Evolutionary conservation across 2,888 invertebrate species (phyloP), one percentile per base, ranked within the genome.

Genomic region (Dynastes tityus): DNA sequence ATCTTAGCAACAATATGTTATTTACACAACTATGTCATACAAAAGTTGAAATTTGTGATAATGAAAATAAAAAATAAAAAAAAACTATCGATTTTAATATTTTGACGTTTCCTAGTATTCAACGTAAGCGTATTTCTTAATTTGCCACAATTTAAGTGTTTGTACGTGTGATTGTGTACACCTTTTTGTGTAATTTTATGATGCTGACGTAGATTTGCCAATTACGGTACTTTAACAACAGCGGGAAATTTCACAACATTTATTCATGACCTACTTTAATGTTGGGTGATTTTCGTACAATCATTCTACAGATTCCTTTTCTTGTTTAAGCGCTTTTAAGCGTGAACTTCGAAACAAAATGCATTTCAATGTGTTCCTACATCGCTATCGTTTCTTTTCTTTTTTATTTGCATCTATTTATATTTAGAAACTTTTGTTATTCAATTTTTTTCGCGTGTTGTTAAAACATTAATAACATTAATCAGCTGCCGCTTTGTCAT

Each of bases 211-310:
- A 58, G 51, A 27, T 61, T 73, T 40, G 37, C 16, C 61, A 45
- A 58, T 73, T 74, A 58, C 55, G 16, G 16, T 58, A 16, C 22
- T 74, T 45, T 74, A 45, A 49, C 61, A 74, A 63, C 49, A 68
- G 51, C 58, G 58, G 73, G 63, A 61, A 61, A 74, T 74, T 74
- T 74, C 73, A 22, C 73, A 73, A 73, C 40, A 45, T 40, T 58
- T 74, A 74, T 74, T 74, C 73, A 63, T 74, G 73, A 74, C 73
- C 73, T 61, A 74, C 73, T 74, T 74, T 45, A 27, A 74, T 74
- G 73, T 13, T 74, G 40, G 61, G 45, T 63, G 63, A 61, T 74
- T 74, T 74, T 74, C 73, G 73, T 61, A 61, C 32, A 71, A 40
- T 63, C 73, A 74, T 74, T 61, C 45, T 74, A 63, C 49, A 74